Conservation (phyloP, 2,797 vertebrate species). For the Lacerta agilis region DNA sequence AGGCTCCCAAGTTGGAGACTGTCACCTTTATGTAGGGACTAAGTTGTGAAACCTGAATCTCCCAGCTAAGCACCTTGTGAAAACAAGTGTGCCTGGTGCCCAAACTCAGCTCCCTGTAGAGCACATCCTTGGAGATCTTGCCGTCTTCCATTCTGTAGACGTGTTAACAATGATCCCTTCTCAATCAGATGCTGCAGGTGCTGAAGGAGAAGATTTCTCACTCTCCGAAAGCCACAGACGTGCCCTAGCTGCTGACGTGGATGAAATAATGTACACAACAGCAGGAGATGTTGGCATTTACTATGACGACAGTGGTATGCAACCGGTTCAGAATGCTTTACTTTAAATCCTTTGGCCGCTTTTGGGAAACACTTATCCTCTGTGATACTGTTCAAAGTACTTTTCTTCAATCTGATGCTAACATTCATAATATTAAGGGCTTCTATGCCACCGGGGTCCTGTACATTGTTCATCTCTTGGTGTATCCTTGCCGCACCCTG, state of each 20-base stretch:
- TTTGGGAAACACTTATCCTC: neutral
- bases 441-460: neutral
- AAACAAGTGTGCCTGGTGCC: too few relatives aligned
- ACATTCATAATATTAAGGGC: neutral
- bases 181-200: constrained; percentile 84
- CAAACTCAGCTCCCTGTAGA: too few relatives aligned
- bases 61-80: neutral
- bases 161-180: constrained; percentile 52
- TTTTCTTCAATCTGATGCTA: neutral
- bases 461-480: neutral
- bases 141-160: too few relatives aligned
- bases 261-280: constrained; percentile 88
- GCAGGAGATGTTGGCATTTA: constrained; percentile 90
- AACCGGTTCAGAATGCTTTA: constrained; percentile 29
- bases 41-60: neutral
- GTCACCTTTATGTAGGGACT: neutral
- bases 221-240: constrained; percentile 83
- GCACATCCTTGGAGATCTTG: too few relatives aligned
- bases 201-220: constrained; percentile 86
- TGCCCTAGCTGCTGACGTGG: constrained; percentile 86
- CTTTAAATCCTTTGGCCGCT: neutral
- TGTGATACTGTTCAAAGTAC: constrained; percentile 12
- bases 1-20: neutral
- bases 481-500: neutral
- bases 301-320: constrained; percentile 89